Conservation (phyloP, 2,888 invertebrate genomes). For the Pheosia gnoma region DNA sequence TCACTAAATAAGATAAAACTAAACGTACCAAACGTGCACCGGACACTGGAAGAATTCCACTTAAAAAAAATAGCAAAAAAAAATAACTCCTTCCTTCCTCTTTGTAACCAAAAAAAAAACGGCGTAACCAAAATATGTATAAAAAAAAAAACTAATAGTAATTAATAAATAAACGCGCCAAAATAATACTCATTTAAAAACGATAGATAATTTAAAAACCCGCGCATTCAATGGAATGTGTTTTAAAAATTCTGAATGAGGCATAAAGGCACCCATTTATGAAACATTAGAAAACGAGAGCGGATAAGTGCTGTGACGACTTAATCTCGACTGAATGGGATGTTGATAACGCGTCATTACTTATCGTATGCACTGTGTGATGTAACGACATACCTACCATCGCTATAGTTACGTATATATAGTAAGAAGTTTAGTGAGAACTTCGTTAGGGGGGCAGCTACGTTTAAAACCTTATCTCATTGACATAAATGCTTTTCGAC, state of each 20-base stretch:
- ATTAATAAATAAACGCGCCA: not conserved
- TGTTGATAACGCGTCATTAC: conserved; percentile 54
- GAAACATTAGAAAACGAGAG: conserved; percentile 3
- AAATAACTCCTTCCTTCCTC: conserved; percentile 6
- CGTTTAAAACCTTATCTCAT: too few species aligned
- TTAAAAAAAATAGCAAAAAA: conserved; percentile 4
- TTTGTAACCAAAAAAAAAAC: too few species aligned
- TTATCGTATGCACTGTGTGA: conserved; percentile 45
- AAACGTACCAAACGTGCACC: conserved; percentile 17
- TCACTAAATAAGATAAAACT: not conserved
- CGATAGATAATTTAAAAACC: not conserved
- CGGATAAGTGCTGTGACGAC: conserved; percentile 41
- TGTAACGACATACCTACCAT: conserved; percentile 38
- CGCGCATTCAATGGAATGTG: conserved; percentile 4
- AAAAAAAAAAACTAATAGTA: conserved; percentile 6
- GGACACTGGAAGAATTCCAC: conserved; percentile 12
- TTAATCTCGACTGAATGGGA: conserved; percentile 57
- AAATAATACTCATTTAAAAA: conserved; percentile 10
- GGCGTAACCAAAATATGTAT: not conserved
- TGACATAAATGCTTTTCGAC: too few species aligned
- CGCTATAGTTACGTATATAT: not conserved
- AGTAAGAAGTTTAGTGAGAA: conserved; percentile 1
- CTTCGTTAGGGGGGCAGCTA: too few species aligned
- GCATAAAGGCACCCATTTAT: conserved; percentile 17
- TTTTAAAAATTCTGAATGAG: conserved; percentile 33